Evolutionary conservation across 2,113 vertebrate species (phyloP).

Genomic region (Microcebus lehilahytsara): DNA sequence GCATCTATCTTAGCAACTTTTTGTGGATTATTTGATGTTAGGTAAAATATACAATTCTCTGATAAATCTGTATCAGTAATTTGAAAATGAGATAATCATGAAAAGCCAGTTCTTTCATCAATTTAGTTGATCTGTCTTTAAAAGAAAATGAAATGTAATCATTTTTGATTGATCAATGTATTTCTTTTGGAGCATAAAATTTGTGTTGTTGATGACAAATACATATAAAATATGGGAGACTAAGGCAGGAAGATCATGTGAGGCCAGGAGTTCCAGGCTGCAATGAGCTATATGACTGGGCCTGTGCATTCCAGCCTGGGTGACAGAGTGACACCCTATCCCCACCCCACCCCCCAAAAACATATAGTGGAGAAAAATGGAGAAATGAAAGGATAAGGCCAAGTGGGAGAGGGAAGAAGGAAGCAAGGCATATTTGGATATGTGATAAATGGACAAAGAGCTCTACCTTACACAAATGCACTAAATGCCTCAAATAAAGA

Average conservation of each 20-base stretch:
- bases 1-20: too few species aligned
- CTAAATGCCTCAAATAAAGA: background rate
- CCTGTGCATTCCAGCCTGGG: too few species aligned
- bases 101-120: slow-evolving; percentile 60
- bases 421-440: background rate
- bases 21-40: too few species aligned
- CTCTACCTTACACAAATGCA: background rate
- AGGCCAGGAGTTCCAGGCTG: too few species aligned
- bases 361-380: background rate
- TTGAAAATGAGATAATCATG: too few species aligned
- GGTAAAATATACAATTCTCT: too few species aligned
- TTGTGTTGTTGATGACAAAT: slow-evolving; percentile 22
- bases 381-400: background rate
- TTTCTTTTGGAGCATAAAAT: slow-evolving; percentile 51
- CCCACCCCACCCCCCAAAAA: background rate
- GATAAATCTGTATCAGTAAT: too few species aligned
- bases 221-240: background rate
- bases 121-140: slow-evolving; percentile 48
- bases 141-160: slow-evolving; percentile 39
- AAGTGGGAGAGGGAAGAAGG: background rate
- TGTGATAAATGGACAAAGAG: background rate
- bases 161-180: slow-evolving; percentile 31
- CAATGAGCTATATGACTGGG: too few species aligned
- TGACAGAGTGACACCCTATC: too few species aligned
- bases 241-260: too few species aligned